Evolutionary conservation across 2,113 vertebrate genomes (phyloP).

Genomic region (Suncus etruscus): DNA sequence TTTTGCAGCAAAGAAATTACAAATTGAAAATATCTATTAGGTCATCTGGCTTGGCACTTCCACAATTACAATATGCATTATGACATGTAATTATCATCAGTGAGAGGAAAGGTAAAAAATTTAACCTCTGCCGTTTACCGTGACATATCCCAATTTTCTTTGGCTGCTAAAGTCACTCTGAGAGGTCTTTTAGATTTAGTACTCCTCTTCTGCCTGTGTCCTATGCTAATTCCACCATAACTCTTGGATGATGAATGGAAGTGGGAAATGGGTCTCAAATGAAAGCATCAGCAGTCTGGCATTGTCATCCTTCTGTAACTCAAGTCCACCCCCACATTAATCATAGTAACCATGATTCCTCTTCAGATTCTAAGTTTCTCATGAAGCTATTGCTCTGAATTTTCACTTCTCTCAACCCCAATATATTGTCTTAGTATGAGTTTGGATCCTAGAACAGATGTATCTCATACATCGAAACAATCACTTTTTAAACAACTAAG

Average conservation of each 20-base stretch:
- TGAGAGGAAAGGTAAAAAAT: constrained; percentile 67
- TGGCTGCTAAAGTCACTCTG: neutral
- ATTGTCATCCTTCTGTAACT: neutral
- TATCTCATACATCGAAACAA: neutral
- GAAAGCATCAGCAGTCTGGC: neutral
- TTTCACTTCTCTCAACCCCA: neutral
- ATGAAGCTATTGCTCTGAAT: neutral
- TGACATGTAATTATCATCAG: constrained; percentile 75
- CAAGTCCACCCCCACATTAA: neutral
- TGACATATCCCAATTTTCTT: constrained; percentile 61
- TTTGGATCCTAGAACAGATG: neutral
- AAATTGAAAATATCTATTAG: constrained; percentile 77
- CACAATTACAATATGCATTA: constrained; percentile 70
- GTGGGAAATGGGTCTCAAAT: neutral
- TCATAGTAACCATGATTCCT: neutral
- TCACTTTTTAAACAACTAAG: neutral
- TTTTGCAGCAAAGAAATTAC: constrained; percentile 76
- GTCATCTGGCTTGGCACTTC: constrained; percentile 67
- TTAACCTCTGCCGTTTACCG: constrained; percentile 49
- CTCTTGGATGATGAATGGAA: neutral
- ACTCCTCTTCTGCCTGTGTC: neutral
- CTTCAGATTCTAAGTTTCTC: neutral
- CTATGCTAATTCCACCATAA: neutral
- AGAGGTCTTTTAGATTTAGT: neutral
- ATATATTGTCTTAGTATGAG: neutral